A percentile compares a stretch with the other conserved stretches of the same genome.
Evolutionary conservation across 2,113 vertebrate species (phyloP).

Genomic region (Phocoena phocoena): DNA sequence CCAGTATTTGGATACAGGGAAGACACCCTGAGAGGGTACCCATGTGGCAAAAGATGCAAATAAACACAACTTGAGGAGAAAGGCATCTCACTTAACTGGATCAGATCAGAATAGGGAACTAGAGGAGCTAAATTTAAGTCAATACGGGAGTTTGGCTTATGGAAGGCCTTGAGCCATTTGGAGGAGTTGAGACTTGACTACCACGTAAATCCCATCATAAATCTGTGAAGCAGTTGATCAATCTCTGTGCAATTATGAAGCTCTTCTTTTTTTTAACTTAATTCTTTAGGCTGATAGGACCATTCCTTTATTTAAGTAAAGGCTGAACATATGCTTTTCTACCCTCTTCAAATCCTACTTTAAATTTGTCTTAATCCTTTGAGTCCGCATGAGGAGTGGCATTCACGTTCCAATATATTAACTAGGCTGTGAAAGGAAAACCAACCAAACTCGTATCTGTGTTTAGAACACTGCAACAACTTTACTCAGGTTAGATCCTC

Average conservation of each 20-base stretch:
- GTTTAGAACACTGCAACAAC: conserved; percentile 35
- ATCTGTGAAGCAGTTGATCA: not conserved
- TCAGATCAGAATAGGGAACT: not conserved
- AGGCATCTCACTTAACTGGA: not conserved
- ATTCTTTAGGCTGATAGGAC: conserved; percentile 51
- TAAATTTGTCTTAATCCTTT: conserved; percentile 60
- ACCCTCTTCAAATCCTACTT: conserved; percentile 38
- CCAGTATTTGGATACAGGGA: not conserved
- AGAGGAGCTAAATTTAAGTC: not conserved
- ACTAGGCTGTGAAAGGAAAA: conserved; percentile 45
- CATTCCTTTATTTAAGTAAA: conserved; percentile 59
- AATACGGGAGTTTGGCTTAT: not conserved
- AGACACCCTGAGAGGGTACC: not conserved
- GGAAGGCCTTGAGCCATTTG: not conserved
- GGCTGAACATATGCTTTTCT: conserved; percentile 38
- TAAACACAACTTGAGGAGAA: not conserved
- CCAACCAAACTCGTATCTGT: conserved; percentile 17
- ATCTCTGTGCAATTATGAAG: not conserved
- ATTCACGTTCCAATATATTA: not conserved
- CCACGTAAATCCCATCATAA: not conserved
- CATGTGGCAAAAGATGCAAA: not conserved
- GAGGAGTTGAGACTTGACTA: not conserved
- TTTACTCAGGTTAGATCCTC: not conserved
- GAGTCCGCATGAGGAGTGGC: not conserved
- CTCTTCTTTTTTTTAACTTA: conserved; percentile 10